Base-by-base conservation (phyloP, 2,888 invertebrate genomes). In the Cryptus armator region DNA sequence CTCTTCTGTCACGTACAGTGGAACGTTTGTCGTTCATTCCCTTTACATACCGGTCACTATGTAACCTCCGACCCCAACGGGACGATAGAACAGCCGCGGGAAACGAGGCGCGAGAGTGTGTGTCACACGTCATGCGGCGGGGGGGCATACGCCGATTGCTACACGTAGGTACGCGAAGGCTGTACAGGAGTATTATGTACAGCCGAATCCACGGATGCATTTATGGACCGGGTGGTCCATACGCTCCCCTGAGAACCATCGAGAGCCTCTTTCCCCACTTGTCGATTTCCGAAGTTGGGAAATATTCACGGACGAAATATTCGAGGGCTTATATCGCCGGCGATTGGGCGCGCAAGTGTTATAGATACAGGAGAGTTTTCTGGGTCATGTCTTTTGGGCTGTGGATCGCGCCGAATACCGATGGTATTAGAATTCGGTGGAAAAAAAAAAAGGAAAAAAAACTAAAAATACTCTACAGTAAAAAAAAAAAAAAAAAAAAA, bases 11-110 rank as follows among this genome's bases (percentile, higher is more conserved):
- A 88, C 87, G 86, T 87, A 89, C 90, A 89, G 89, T 88, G 87
- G 84, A 86, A 85, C 90, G 88, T 90, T 91, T 90, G 89, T 91
- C 90, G 89, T 89, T 86, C 84, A 87, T 89, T 90, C 89, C 89
- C 88, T 89, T 90, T 88, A 89, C 90, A 89, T 86, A 84, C 87
- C 87, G 85, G 84, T 86, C 86, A 89, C 88, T 89, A 81, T 80
- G 87, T 88, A 87, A 89, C 87, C 87, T 87, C 89, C 88, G 76
- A 64, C 75, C 86, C 87, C 86, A 84, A 72, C 85, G 83, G 86
- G 86, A 82, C 66, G 66, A 19, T 71, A 86, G 79, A 32, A 62
- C 79, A 78, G 56, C 44, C 48, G 64, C 64, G 64, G 86, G 75
- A 85, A 85, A 82, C 59, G 43, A 67, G 70, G 80, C 80, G 76